phyloP scores from a whole-genome alignment of 2,113 vertebrate genomes.

The Lutjanus erythropterus region DNA sequence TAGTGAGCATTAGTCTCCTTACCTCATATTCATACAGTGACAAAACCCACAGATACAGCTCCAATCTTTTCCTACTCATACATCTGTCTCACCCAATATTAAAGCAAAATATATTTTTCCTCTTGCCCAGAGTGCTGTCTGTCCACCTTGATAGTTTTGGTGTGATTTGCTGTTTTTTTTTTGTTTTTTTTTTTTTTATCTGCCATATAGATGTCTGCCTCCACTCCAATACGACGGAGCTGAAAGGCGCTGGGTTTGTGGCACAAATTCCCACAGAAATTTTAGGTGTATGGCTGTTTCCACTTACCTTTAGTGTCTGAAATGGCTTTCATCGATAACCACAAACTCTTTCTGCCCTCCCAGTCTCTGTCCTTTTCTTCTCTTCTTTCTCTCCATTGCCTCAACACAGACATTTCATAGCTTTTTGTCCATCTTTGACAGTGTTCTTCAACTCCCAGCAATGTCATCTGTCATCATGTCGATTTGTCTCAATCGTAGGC shows the following conservation, averaged over 20 bases:
- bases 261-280: too few relatives aligned
- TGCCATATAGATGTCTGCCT: too few relatives aligned
- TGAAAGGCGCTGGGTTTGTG: neutral
- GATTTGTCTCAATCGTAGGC: neutral
- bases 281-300: too few relatives aligned
- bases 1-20: too few relatives aligned
- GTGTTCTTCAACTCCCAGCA: neutral
- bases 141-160: too few relatives aligned
- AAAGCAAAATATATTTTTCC: neutral
- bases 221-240: too few relatives aligned
- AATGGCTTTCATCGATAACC: neutral
- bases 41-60: too few relatives aligned
- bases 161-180: too few relatives aligned
- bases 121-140: neutral
- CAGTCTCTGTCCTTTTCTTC: neutral
- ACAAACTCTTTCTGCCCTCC: neutral
- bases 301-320: neutral
- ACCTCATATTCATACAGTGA: too few relatives aligned
- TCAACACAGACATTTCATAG: neutral
- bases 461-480: neutral
- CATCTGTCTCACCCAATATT: neutral
- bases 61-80: neutral
- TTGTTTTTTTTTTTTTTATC: too few relatives aligned
- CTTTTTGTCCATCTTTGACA: conserved; percentile 3
- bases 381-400: neutral